Evolutionary conservation across 2,888 invertebrate genomes (phyloP).

Genomic region (Drosophila nr. medialis): DNA sequence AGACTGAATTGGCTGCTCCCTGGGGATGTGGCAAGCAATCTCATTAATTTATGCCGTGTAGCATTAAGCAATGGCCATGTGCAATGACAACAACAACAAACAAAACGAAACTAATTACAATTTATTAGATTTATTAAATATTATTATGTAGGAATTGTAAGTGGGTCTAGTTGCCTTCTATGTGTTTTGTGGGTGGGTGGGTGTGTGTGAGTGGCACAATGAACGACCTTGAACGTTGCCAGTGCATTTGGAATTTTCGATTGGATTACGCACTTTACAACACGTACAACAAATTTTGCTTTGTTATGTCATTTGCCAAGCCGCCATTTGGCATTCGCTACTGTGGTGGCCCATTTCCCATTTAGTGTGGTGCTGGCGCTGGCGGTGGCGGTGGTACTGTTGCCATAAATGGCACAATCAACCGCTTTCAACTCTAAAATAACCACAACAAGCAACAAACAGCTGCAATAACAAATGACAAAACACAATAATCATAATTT

Average conservation of each 20-base stretch:
- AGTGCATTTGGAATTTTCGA: conserved; percentile 38
- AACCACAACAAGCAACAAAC: conserved; percentile 25
- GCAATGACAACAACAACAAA: conserved; percentile 55
- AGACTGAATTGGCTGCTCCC: conserved; percentile 22
- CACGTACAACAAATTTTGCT: conserved; percentile 47
- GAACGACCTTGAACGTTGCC: conserved; percentile 64
- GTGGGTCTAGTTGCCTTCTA: conserved; percentile 20
- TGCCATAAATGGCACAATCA: conserved; percentile 76
- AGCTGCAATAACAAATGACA: conserved; percentile 19
- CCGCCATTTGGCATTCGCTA: conserved; percentile 50
- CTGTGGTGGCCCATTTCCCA: conserved; percentile 61
- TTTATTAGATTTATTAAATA: conserved; percentile 73
- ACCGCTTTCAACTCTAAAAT: conserved; percentile 44
- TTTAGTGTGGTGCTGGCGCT: conserved; percentile 49
- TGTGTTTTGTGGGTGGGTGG: conserved; percentile 5
- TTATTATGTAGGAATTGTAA: conserved; percentile 57
- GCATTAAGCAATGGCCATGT: conserved; percentile 70
- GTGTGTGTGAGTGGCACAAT: conserved; percentile 29
- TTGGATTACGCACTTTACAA: conserved; percentile 57
- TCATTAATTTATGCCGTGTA: conserved; percentile 70
- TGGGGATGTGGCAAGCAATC: conserved; percentile 57
- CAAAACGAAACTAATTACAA: conserved; percentile 41
- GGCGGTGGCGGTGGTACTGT: neutral
- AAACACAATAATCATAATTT: conserved; percentile 65
- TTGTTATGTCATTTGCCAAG: conserved; percentile 46